A percentile compares a stretch with the other conserved stretches of the same genome.
phyloP scores from a whole-genome alignment of 35 echinoderm and acorn worm genomes.

The Patiria miniata region DNA sequence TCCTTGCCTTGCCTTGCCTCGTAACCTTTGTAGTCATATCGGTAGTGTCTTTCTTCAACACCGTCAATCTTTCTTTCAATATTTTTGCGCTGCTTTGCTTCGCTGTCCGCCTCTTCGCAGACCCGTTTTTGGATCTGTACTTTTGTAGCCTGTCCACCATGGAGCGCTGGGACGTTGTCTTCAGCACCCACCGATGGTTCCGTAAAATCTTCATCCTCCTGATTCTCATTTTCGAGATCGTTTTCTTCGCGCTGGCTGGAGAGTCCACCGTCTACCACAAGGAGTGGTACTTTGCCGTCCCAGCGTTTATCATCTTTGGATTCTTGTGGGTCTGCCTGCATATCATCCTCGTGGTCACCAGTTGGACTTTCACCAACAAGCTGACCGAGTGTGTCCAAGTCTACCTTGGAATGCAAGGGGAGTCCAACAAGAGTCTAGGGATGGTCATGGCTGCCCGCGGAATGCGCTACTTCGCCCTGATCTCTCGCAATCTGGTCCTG shows the following conservation, averaged over 20 bases:
- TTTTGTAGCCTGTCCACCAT: slow-evolving; percentile 72
- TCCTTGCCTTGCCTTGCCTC: slow-evolving; percentile 69
- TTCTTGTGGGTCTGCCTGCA: slow-evolving; percentile 92
- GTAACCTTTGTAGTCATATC: slow-evolving; percentile 60
- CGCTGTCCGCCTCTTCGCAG: slow-evolving; percentile 64
- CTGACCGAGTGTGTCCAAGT: slow-evolving; percentile 73
- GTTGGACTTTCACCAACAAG: slow-evolving; percentile 88
- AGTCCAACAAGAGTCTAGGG: slow-evolving; percentile 63
- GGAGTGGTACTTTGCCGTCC: slow-evolving; percentile 98
- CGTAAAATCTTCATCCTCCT: slow-evolving; percentile 63
- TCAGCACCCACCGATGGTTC: slow-evolving; percentile 42
- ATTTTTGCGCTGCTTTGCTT: slow-evolving; percentile 72
- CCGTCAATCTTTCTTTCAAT: slow-evolving; percentile 54
- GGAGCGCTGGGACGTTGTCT: slow-evolving; percentile 85
- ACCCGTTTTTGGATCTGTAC: slow-evolving; percentile 75
- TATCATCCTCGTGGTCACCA: slow-evolving; percentile 66
- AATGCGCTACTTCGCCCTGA: slow-evolving; percentile 81
- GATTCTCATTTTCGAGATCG: slow-evolving; percentile 63
- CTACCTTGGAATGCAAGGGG: slow-evolving; percentile 42
- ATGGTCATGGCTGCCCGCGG: slow-evolving; percentile 90
- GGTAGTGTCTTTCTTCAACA: slow-evolving; percentile 73
- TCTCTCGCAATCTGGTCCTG: slow-evolving; percentile 70
- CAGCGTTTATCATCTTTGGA: slow-evolving; percentile 81
- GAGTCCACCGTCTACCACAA: slow-evolving; percentile 73
- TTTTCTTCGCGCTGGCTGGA: slow-evolving; percentile 74